Evolutionary conservation across 2,888 invertebrate species (phyloP).

Genomic region (Nemoura dubitans): DNA sequence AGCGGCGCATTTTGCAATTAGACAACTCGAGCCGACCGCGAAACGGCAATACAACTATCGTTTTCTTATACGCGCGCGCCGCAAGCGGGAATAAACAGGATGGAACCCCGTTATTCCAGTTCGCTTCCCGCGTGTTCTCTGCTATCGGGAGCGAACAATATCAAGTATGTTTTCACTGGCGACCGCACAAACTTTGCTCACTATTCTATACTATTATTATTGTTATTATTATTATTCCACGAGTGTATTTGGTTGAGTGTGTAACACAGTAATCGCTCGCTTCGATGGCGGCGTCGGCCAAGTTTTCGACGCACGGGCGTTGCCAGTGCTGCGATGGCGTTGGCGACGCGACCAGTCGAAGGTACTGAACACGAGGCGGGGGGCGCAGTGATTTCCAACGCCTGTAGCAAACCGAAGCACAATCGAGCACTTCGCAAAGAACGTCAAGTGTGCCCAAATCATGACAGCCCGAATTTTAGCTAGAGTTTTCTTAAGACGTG

Average conservation of each 20-base stretch:
- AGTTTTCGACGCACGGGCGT: background rate
- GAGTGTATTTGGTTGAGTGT: background rate
- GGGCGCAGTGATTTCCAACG: too few species aligned
- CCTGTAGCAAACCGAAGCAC: too few species aligned
- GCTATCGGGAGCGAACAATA: background rate
- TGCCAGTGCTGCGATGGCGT: too few species aligned
- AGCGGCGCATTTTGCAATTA: background rate
- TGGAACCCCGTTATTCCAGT: background rate
- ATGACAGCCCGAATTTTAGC: too few species aligned
- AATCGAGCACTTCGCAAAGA: too few species aligned
- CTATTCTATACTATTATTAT: too few species aligned
- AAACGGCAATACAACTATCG: background rate
- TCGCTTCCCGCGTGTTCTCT: background rate
- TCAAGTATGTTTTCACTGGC: background rate
- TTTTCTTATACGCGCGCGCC: background rate
- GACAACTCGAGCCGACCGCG: background rate
- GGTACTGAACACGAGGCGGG: too few species aligned
- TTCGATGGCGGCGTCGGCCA: background rate
- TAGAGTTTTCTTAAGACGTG: too few species aligned
- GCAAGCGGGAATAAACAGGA: background rate
- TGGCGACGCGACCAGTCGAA: too few species aligned
- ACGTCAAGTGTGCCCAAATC: too few species aligned
- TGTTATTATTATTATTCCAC: slow-evolving; percentile 12
- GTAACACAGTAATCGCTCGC: background rate
- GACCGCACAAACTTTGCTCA: background rate